Evolutionary conservation across 2,888 invertebrate species (phyloP).

Genomic region (Leucoptera coffeella): DNA sequence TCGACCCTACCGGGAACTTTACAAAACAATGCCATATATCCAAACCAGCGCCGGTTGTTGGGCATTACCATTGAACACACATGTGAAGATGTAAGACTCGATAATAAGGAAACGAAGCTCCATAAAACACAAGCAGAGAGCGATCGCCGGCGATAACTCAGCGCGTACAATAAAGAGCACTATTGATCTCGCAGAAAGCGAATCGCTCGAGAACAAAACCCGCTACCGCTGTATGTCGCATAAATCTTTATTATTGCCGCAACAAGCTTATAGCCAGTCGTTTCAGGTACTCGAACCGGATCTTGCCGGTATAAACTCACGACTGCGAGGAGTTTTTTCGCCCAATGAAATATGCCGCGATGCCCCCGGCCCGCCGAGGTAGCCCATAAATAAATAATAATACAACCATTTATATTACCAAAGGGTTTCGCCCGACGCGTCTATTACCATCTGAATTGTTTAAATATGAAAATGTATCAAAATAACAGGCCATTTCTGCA

Average conservation of each 20-base stretch:
- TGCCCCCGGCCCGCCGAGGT: constrained; percentile 44
- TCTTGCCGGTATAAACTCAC: constrained; percentile 41
- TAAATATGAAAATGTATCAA: constrained; percentile 54
- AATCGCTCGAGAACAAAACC: constrained; percentile 49
- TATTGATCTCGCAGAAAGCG: constrained; percentile 48
- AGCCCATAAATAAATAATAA: constrained; percentile 54
- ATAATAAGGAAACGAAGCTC: constrained; percentile 38
- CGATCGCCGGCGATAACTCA: constrained; percentile 44
- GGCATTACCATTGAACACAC: too few relatives aligned
- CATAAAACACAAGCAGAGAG: constrained; percentile 21
- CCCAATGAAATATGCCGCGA: constrained; percentile 48
- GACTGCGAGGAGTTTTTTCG: constrained; percentile 46
- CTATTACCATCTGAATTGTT: constrained; percentile 54
- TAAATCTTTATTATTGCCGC: constrained; percentile 53
- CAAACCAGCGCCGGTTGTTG: too few relatives aligned
- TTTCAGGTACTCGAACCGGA: constrained; percentile 48
- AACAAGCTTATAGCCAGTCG: constrained; percentile 47
- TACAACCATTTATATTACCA: constrained; percentile 53
- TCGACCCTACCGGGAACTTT: too few relatives aligned
- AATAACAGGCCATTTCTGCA: constrained; percentile 43
- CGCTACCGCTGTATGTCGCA: constrained; percentile 50
- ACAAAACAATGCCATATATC: too few relatives aligned
- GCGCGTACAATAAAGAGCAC: constrained; percentile 40
- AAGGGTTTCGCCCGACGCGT: constrained; percentile 50
- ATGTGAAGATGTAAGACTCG: constrained; percentile 33